A percentile compares a stretch with the other conserved stretches of the same genome.
phyloP scores from a whole-genome alignment of 2,888 invertebrate genomes.

The Conus canariensis region DNA sequence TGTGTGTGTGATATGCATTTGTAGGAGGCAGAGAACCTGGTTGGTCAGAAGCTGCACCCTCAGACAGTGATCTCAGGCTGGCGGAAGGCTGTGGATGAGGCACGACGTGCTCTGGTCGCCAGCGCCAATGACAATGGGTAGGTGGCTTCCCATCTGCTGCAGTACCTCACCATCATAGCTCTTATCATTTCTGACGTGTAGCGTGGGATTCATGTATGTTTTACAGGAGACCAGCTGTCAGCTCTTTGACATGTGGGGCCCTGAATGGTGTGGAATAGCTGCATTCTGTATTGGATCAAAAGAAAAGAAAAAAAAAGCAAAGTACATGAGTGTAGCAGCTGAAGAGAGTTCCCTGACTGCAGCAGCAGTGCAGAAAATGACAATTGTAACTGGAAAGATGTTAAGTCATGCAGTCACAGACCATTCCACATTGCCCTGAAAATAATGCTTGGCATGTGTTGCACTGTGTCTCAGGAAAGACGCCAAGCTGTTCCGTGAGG shows the following conservation, averaged over 20 bases:
- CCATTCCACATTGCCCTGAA: too few species aligned
- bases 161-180: too few species aligned
- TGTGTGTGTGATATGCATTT: background rate
- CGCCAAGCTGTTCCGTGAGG: slow-evolving; percentile 88
- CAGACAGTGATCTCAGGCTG: slow-evolving; percentile 98
- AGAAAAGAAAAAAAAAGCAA: too few species aligned
- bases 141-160: slow-evolving; percentile 22
- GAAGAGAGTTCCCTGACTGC: too few species aligned
- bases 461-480: slow-evolving; percentile 81
- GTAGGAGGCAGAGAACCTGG: slow-evolving; percentile 93
- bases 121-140: slow-evolving; percentile 90
- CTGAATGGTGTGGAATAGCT: too few species aligned
- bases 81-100: slow-evolving; percentile 92
- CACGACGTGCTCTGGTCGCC: slow-evolving; percentile 88
- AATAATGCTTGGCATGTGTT: too few species aligned
- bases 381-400: too few species aligned
- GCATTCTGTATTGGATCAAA: too few species aligned
- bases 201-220: background rate
- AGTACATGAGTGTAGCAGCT: too few species aligned
- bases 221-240: background rate
- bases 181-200: background rate
- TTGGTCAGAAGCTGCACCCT: slow-evolving; percentile 97
- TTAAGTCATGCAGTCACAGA: too few species aligned
- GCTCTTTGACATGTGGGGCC: background rate
- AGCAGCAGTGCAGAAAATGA: too few species aligned